Percentiles rank a stretch among this genome's conserved stretches.
phyloP scores from a whole-genome alignment of 2,113 vertebrate species.

The Irena cyanogastra region DNA sequence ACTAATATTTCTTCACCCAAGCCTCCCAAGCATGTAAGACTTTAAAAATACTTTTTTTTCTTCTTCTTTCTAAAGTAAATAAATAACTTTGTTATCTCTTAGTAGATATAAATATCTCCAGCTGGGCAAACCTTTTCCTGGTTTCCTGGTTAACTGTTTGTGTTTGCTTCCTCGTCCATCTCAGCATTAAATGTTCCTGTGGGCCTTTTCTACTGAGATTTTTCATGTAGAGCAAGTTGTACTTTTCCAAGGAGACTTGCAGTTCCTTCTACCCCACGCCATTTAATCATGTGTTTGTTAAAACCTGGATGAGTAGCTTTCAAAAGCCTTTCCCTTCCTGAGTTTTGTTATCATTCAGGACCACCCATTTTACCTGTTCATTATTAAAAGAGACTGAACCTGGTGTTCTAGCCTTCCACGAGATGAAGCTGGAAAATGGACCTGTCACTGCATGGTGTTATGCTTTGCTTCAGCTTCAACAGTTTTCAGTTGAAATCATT shows the following conservation, averaged over 20 bases:
- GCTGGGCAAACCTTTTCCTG: neutral
- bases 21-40: neutral
- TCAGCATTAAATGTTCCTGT: neutral
- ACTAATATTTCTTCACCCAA: neutral
- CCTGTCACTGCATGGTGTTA: neutral
- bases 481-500: neutral
- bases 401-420: neutral
- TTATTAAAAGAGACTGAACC: neutral
- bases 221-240: neutral
- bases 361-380: neutral
- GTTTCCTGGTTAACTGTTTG: neutral
- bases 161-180: neutral
- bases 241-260: neutral
- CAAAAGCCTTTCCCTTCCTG: neutral
- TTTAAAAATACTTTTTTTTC: neutral
- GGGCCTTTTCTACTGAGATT: neutral
- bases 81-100: neutral
- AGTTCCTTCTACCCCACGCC: neutral
- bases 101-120: neutral
- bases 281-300: neutral
- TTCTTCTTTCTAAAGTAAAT: neutral
- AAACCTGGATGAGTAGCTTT: neutral
- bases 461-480: neutral
- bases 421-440: neutral
- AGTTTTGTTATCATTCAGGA: neutral